Percentiles rank a stretch among this genome's conserved stretches.
These are phyloP conservation scores for Arctia plantaginis DNA, from an alignment of 2,888 invertebrate genomes.

Conservation along the genomic window DNA sequence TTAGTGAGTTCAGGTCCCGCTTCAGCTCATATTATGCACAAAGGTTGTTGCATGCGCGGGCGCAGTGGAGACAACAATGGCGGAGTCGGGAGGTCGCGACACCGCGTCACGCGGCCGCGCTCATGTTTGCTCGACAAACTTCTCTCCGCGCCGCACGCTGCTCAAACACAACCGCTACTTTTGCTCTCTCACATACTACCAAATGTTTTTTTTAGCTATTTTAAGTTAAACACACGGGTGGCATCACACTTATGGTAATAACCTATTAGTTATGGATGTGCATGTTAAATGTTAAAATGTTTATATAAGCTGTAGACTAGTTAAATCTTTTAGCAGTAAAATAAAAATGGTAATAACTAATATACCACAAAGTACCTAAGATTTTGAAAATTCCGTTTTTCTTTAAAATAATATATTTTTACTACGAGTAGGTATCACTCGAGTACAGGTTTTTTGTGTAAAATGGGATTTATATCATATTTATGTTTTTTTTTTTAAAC, in stretches of 20 bases:
- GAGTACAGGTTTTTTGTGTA: too few species aligned
- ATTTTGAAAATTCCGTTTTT: neutral
- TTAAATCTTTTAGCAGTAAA: neutral
- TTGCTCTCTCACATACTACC: conserved; percentile 65
- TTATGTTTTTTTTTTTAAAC: neutral
- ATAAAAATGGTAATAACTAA: neutral
- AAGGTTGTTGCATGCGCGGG: conserved; percentile 39
- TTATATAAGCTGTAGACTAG: neutral
- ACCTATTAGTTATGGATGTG: conserved; percentile 24
- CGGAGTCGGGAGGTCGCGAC: conserved; percentile 56
- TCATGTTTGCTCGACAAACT: conserved; percentile 59
- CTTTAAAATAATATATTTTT: neutral
- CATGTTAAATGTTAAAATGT: conserved; percentile 11
- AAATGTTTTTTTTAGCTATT: conserved; percentile 51
- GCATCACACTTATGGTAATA: conserved; percentile 24
- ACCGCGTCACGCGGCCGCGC: conserved; percentile 53
- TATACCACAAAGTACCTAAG: neutral
- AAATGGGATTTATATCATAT: too few species aligned
- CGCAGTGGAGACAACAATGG: conserved; percentile 57
- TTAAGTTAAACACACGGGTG: conserved; percentile 36
- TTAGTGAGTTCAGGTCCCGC: neutral
- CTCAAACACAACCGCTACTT: conserved; percentile 58
- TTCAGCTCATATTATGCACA: neutral
- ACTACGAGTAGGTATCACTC: too few species aligned
- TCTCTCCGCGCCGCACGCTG: conserved; percentile 42